Conservation (phyloP, 2,113 vertebrate genomes). For the Paraplagusia blochii region DNA sequence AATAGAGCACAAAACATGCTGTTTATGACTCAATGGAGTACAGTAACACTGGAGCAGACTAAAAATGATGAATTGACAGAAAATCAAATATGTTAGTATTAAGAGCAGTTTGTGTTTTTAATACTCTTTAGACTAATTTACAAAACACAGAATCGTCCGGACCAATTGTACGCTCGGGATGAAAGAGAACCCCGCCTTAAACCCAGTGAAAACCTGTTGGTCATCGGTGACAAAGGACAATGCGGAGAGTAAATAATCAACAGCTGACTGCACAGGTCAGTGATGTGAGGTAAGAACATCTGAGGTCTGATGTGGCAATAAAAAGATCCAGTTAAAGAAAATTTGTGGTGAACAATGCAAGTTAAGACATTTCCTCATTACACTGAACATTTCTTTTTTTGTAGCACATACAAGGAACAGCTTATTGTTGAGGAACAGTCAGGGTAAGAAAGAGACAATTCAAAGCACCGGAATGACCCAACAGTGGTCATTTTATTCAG, state of each 20-base stretch:
- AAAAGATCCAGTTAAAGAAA: constrained; percentile 39
- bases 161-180: background rate
- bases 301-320: constrained; percentile 47
- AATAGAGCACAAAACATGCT: too few species aligned
- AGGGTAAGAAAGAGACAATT: constrained; percentile 38
- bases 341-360: constrained; percentile 10
- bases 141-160: background rate
- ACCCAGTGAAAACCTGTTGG: constrained; percentile 13
- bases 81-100: background rate
- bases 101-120: background rate
- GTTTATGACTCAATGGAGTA: too few species aligned
- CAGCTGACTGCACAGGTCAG: constrained; percentile 22
- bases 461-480: constrained; percentile 64
- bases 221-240: constrained; percentile 13
- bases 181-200: constrained; percentile 31
- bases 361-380: constrained; percentile 42
- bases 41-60: too few species aligned
- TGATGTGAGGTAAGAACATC: constrained; percentile 58
- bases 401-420: constrained; percentile 20
- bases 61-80: too few species aligned
- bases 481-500: constrained; percentile 43
- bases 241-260: constrained; percentile 1
- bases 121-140: background rate
- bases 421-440: constrained; percentile 25
- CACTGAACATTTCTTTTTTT: constrained; percentile 23